These are phyloP conservation scores for Aspiorhynchus laticeps DNA, from an alignment of 2,113 vertebrate genomes.

Conservation along the genomic window DNA sequence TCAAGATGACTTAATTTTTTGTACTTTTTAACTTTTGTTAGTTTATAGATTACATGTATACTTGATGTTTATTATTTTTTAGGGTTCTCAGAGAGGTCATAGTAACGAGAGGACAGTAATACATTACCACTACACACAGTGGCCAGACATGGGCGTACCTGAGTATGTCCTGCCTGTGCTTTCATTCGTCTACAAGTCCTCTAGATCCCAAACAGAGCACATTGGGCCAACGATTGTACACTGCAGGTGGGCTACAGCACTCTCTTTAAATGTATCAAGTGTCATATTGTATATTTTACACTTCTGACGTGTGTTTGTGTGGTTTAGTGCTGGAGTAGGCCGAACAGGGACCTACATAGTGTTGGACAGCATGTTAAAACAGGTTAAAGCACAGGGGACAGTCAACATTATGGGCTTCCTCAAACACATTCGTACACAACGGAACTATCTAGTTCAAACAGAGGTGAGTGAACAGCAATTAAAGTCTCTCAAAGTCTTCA, in stretches of 20 bases:
- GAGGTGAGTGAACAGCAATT: conserved; percentile 79
- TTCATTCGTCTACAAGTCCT: conserved; percentile 88
- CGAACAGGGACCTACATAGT: conserved; percentile 94
- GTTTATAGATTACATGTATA: background rate
- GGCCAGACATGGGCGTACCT: conserved; percentile 97
- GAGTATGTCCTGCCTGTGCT: conserved; percentile 89
- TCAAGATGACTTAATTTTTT: background rate
- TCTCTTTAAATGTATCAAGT: background rate
- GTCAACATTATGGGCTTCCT: conserved; percentile 92
- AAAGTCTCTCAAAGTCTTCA: background rate
- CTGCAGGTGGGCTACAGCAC: conserved; percentile 84
- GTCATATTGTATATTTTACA: background rate
- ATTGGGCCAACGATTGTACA: conserved; percentile 90
- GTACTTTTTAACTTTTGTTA: background rate
- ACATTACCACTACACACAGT: conserved; percentile 97
- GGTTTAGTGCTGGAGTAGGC: conserved; percentile 89
- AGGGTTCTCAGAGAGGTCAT: conserved; percentile 90
- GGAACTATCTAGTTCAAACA: conserved; percentile 95
- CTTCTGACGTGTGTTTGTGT: conserved; percentile 49
- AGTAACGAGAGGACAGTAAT: conserved; percentile 81
- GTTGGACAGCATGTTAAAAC: conserved; percentile 94
- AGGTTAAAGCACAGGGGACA: conserved; percentile 84
- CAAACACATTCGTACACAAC: conserved; percentile 94
- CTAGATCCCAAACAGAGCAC: conserved; percentile 74
- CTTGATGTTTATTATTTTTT: background rate